Base-by-base conservation (phyloP, 2,113 vertebrate genomes). In the Propithecus coquereli region DNA sequence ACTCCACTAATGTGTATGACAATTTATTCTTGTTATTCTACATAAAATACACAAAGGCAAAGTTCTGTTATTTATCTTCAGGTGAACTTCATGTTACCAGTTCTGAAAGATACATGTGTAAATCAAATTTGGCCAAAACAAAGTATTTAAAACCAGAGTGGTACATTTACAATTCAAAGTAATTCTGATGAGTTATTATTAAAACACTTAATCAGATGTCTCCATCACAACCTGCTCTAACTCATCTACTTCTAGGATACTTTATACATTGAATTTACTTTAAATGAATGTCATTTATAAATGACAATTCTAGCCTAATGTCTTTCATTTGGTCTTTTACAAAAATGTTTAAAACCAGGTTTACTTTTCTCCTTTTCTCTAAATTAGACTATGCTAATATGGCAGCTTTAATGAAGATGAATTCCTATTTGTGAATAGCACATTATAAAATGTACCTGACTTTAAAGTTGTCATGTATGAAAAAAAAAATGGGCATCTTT, bases 221-320 rank as follows among this genome's bases (percentile, higher is more conserved):
- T 61, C 45, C 43, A n/a, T 54, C 61, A 63, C 47, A 83, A 16
- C 50, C 63, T 71, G 11, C 34, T 94, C 17, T 40, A 59, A 77
- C 43, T 52, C 45, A 59, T 47, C 61, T 88, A n/a, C 34, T 76
- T 95, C 76, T 73, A 87, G 10, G 52, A 63, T 88, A 93, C 88
- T 50, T 91, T 91, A 92, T 59, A 52, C 65, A 37, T 63, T 83
- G 50, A 37, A 88, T 92, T 92, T 85, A n/a, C 34, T 65, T 94
- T 83, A 94, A 93, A 91, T 43, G 47, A 84, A 50, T 11, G 57
- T 57, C 73, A 95, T 92, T 83, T 96, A 89, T 50, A 96, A 94
- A 65, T 79, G 68, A 92, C 32, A 94, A 13, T 84, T 27, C 34
- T 30, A 87, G 14, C 11, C 79, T 91, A 73, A 79, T 63, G 23